Evolutionary conservation across 2,888 invertebrate genomes (phyloP).

Genomic region (Cremastobaeus sp.): DNA sequence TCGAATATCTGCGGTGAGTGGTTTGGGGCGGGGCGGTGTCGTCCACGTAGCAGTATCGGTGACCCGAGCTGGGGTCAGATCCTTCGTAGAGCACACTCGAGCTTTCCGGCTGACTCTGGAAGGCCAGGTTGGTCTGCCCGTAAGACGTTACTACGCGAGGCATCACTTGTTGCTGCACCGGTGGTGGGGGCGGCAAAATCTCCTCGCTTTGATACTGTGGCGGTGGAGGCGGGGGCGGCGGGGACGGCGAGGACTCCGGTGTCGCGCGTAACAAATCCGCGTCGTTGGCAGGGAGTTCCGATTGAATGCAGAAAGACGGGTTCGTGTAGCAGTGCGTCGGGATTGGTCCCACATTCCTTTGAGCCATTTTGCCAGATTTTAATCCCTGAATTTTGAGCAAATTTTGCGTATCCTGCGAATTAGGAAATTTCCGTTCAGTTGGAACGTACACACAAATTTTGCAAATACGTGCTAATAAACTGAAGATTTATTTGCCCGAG

Average conservation of each 20-base stretch:
- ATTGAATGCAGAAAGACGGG: constrained; percentile 88
- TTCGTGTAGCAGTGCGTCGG: constrained; percentile 84
- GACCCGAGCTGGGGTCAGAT: constrained; percentile 11
- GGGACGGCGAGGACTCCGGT: constrained; percentile 56
- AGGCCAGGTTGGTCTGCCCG: constrained; percentile 72
- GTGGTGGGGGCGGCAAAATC: constrained; percentile 62
- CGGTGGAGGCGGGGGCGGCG: constrained; percentile 71
- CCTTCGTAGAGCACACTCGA: constrained; percentile 38
- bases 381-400: neutral
- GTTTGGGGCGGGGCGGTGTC: constrained; percentile 47
- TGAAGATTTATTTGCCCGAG: too few relatives aligned
- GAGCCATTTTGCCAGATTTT: constrained; percentile 60
- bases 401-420: too few relatives aligned
- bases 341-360: constrained; percentile 59
- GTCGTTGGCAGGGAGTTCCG: constrained; percentile 81
- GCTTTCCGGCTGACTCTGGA: constrained; percentile 65
- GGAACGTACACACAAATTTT: too few relatives aligned
- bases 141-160: constrained; percentile 41
- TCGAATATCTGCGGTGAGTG: constrained; percentile 66
- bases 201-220: constrained; percentile 68
- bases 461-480: too few relatives aligned
- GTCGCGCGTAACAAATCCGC: constrained; percentile 57
- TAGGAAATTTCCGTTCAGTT: too few relatives aligned
- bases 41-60: constrained; percentile 70
- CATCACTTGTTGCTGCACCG: constrained; percentile 49